These are phyloP conservation scores for Phodopus roborovskii DNA, from an alignment of 2,113 vertebrate genomes.

Conservation along the genomic window DNA sequence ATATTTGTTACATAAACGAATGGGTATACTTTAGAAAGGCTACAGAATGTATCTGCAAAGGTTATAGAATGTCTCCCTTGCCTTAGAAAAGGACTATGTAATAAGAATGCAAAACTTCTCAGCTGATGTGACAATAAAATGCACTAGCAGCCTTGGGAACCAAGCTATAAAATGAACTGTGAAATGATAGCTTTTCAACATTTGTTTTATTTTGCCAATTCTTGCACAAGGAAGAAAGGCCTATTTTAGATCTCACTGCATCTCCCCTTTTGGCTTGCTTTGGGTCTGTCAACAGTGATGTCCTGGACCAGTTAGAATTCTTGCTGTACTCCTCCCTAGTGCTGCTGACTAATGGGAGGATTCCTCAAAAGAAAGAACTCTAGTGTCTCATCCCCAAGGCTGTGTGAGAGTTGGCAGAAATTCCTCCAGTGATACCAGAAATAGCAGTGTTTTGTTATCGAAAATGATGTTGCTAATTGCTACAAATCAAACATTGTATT, in stretches of 20 bases:
- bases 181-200: conserved; percentile 17
- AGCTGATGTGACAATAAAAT: background rate
- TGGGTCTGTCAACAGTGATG: background rate
- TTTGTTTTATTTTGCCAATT: conserved; percentile 57
- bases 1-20: background rate
- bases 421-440: conserved; percentile 7
- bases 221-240: conserved; percentile 7
- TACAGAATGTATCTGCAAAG: background rate
- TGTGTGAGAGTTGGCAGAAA: background rate
- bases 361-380: background rate
- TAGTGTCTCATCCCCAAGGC: background rate
- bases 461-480: conserved; percentile 49
- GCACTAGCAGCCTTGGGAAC: background rate
- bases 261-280: background rate
- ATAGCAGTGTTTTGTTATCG: background rate
- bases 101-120: background rate
- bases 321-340: background rate
- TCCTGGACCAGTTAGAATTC: background rate
- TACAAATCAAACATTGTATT: background rate
- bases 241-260: background rate
- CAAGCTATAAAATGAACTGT: background rate
- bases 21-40: background rate
- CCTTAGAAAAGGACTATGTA: background rate
- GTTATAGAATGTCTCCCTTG: background rate
- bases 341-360: background rate